Conservation (phyloP, 2,888 invertebrate genomes). For the Nomada ferruginata region DNA sequence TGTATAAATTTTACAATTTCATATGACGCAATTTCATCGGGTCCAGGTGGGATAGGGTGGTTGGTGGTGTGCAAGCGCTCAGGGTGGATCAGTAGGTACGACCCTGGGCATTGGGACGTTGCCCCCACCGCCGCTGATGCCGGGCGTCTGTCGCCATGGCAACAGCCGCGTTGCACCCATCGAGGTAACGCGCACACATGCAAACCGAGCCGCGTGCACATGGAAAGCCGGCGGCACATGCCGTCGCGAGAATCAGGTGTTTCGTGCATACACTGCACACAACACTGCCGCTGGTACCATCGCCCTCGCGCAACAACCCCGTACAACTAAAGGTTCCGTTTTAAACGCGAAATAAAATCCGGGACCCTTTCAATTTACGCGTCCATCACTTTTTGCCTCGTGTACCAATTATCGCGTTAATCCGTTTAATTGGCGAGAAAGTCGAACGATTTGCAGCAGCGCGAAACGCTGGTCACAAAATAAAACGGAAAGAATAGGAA, state of each 20-base stretch:
- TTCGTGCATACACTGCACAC: conserved; percentile 38
- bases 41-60: conserved; percentile 47
- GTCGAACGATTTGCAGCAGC: conserved; percentile 14
- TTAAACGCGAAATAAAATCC: conserved; percentile 26
- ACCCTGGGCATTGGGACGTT: conserved; percentile 84
- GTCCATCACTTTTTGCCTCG: too few species aligned
- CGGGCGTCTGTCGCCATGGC: conserved; percentile 85
- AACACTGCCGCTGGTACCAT: conserved; percentile 34
- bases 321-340: conserved; percentile 15
- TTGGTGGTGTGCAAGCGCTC: conserved; percentile 34
- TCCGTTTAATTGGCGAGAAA: conserved; percentile 37
- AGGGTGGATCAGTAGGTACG: conserved; percentile 79
- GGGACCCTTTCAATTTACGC: conserved; percentile 13
- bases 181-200: conserved; percentile 67
- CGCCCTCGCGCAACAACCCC: conserved; percentile 50
- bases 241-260: conserved; percentile 65
- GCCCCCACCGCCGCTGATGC: conserved; percentile 84
- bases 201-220: conserved; percentile 43
- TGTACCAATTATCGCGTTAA: conserved; percentile 35
- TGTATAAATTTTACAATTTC: conserved; percentile 28
- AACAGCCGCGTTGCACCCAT: conserved; percentile 84
- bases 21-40: conserved; percentile 41
- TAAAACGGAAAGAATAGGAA: neutral
- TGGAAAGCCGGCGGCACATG: conserved; percentile 52
- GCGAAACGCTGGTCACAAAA: conserved; percentile 1